Evolutionary conservation across 2,888 invertebrate species (phyloP).

Genomic region (Iselma pallidipennis): DNA sequence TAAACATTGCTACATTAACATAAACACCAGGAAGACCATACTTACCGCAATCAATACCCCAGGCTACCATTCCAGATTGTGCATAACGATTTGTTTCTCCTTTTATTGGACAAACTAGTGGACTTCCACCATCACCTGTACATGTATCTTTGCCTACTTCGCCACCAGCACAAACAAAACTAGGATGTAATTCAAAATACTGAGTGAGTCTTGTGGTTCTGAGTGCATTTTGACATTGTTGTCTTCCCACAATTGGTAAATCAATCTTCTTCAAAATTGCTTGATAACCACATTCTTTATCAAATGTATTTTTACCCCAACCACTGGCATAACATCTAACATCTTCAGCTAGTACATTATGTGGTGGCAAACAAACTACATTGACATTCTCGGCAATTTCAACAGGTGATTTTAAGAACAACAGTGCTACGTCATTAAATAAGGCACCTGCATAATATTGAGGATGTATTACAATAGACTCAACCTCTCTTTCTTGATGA

Average conservation of each 20-base stretch:
- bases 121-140: slow-evolving; percentile 77
- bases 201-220: slow-evolving; percentile 66
- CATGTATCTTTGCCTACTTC: slow-evolving; percentile 74
- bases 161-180: slow-evolving; percentile 79
- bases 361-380: slow-evolving; percentile 65
- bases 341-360: slow-evolving; percentile 52
- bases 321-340: slow-evolving; percentile 72
- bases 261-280: slow-evolving; percentile 74
- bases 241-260: slow-evolving; percentile 65
- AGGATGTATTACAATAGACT: slow-evolving; percentile 55
- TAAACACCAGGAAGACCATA: slow-evolving; percentile 76
- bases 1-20: slow-evolving; percentile 67
- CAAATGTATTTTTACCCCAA: slow-evolving; percentile 73
- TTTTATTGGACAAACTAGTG: slow-evolving; percentile 68
- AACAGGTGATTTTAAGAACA: slow-evolving; percentile 61
- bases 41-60: slow-evolving; percentile 84
- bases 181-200: slow-evolving; percentile 66
- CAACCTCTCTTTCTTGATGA: slow-evolving; percentile 64
- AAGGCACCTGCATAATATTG: slow-evolving; percentile 61
- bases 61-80: slow-evolving; percentile 78
- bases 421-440: slow-evolving; percentile 67
- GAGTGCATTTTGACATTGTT: slow-evolving; percentile 63
- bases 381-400: slow-evolving; percentile 66
- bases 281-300: too few relatives aligned
- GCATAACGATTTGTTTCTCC: slow-evolving; percentile 67